These are phyloP conservation scores for Calypte anna DNA, from an alignment of 2,113 vertebrate species.

Conservation along the genomic window DNA sequence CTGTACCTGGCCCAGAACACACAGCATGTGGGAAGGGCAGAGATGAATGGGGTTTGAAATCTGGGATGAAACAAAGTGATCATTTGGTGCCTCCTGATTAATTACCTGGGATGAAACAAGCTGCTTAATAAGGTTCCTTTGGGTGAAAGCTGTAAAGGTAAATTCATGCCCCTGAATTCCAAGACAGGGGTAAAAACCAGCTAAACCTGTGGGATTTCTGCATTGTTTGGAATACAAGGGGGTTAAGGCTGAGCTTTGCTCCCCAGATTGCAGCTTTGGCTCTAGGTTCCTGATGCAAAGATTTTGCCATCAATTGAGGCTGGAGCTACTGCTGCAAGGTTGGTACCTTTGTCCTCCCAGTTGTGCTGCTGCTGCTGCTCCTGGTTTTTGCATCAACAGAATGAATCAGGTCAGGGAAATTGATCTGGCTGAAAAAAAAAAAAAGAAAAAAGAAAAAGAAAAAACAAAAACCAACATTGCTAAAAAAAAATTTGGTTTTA, in stretches of 20 bases:
- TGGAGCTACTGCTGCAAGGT: rapidly evolving
- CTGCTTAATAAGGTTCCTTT: neutral
- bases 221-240: neutral
- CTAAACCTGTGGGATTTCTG: neutral
- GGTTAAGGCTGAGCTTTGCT: neutral
- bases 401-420: neutral
- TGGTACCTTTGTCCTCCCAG: neutral
- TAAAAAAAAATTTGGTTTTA: neutral
- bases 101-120: neutral
- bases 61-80: neutral
- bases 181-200: neutral
- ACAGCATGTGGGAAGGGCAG: neutral
- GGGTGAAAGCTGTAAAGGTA: neutral
- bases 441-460: neutral
- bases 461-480: too few relatives aligned
- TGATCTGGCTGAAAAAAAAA: neutral
- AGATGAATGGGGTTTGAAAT: neutral
- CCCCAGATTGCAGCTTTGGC: neutral
- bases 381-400: neutral
- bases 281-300: neutral
- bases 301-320: neutral
- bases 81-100: neutral
- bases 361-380: neutral
- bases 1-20: neutral
- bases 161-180: neutral